These are phyloP conservation scores for Varroa destructor DNA, from an alignment of 1,140 invertebrate species.

Conservation along the genomic window DNA sequence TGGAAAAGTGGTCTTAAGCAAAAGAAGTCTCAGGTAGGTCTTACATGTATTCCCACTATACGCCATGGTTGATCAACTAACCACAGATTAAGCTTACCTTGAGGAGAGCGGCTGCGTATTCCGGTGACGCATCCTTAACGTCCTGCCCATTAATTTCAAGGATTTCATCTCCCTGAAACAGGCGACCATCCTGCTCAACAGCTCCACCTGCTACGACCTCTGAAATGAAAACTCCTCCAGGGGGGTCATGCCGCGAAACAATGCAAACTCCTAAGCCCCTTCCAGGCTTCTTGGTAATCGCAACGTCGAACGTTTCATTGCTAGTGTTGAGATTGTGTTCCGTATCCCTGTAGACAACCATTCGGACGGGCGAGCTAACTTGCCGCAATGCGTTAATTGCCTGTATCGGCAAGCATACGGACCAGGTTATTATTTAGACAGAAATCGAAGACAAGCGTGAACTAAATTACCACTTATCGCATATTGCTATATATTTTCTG, in stretches of 20 bases:
- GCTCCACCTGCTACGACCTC: conserved; percentile 85
- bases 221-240: conserved; percentile 73
- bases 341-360: conserved; percentile 70
- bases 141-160: conserved; percentile 76
- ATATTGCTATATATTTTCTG: not conserved
- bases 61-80: not conserved
- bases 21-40: not conserved
- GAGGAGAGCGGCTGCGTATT: conserved; percentile 71
- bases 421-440: too few species aligned
- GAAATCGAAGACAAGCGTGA: not conserved
- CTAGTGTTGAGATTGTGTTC: conserved; percentile 51
- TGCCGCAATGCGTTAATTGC: conserved; percentile 44
- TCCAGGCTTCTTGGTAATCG: conserved; percentile 77
- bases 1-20: too few species aligned
- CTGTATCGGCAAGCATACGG: not conserved
- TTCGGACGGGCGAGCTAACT: conserved; percentile 56
- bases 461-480: not conserved
- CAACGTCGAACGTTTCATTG: conserved; percentile 70
- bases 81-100: conserved; percentile 46
- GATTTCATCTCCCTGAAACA: conserved; percentile 84
- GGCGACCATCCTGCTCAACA: conserved; percentile 74
- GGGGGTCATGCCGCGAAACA: conserved; percentile 67
- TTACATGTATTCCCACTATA: not conserved
- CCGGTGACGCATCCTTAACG: conserved; percentile 61
- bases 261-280: conserved; percentile 82